These are phyloP conservation scores for Mizuhopecten yessoensis DNA, from an alignment of 1,140 invertebrate genomes.

Conservation along the genomic window DNA sequence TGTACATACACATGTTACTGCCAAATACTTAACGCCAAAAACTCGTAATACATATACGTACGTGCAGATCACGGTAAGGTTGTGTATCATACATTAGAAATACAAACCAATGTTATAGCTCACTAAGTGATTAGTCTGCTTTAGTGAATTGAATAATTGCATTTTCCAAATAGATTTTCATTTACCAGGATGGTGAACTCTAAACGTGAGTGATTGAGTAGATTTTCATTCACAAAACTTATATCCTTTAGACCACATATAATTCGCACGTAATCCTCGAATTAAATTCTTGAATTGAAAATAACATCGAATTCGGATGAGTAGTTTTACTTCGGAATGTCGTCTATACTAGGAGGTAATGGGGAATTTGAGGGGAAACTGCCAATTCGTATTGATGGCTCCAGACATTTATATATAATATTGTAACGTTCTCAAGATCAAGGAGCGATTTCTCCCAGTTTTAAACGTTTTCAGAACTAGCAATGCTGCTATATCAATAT, in stretches of 20 bases:
- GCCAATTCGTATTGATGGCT: not conserved
- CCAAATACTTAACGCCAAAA: not conserved
- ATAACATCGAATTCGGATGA: not conserved
- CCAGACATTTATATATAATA: no score
- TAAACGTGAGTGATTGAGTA: not conserved
- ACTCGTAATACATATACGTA: not conserved
- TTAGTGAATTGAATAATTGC: conserved; percentile 5
- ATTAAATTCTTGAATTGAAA: not conserved
- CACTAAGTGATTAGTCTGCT: not conserved
- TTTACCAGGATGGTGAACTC: not conserved
- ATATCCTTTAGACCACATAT: not conserved
- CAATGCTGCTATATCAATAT: no score
- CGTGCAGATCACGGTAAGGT: no score
- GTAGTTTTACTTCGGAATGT: not conserved
- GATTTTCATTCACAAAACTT: conserved; percentile 15
- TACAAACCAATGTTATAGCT: no score
- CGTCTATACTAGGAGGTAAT: not conserved
- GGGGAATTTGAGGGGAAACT: not conserved
- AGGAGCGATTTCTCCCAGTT: no score
- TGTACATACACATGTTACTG: no score
- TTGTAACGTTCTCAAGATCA: no score
- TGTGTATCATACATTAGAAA: no score
- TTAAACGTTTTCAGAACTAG: no score
- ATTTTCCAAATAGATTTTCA: not conserved
- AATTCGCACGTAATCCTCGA: not conserved